A percentile compares a stretch with the other conserved stretches of the same genome.
Evolutionary conservation across 2,113 vertebrate genomes (phyloP).

Genomic region (Sula dactylatra): DNA sequence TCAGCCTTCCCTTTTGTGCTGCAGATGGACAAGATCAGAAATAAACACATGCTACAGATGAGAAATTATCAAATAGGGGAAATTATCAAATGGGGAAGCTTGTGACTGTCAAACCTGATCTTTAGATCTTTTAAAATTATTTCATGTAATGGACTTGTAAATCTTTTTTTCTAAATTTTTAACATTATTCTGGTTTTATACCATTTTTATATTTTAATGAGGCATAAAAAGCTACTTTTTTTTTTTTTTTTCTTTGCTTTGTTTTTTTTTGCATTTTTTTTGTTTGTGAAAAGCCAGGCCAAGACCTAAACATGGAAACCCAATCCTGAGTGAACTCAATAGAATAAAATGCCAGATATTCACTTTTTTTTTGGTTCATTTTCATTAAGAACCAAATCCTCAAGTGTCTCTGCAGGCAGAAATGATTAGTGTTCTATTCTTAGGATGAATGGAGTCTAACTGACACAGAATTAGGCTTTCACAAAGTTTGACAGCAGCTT

Average conservation of each 20-base stretch:
- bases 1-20: neutral
- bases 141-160: neutral
- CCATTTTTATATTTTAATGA: neutral
- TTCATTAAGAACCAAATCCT: slow-evolving; percentile 60
- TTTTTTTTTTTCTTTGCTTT: neutral
- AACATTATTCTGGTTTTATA: neutral
- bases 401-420: slow-evolving; percentile 59
- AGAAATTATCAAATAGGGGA: neutral
- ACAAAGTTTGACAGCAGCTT: slow-evolving; percentile 34
- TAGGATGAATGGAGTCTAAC: slow-evolving; percentile 34
- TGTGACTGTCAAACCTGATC: neutral
- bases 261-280: neutral
- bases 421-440: slow-evolving; percentile 69
- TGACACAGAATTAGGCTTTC: slow-evolving; percentile 54
- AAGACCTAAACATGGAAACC: slow-evolving; percentile 49
- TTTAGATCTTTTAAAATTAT: neutral
- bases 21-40: neutral
- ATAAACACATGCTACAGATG: neutral
- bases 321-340: slow-evolving; percentile 39
- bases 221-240: neutral
- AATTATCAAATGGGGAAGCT: neutral
- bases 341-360: slow-evolving; percentile 37
- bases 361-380: slow-evolving; percentile 28
- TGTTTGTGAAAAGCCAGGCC: neutral
- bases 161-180: neutral